Percentiles rank a stretch among this genome's conserved stretches.
Evolutionary conservation across 2,888 invertebrate genomes (phyloP).

Genomic region (Drosophila fulvimacula): DNA sequence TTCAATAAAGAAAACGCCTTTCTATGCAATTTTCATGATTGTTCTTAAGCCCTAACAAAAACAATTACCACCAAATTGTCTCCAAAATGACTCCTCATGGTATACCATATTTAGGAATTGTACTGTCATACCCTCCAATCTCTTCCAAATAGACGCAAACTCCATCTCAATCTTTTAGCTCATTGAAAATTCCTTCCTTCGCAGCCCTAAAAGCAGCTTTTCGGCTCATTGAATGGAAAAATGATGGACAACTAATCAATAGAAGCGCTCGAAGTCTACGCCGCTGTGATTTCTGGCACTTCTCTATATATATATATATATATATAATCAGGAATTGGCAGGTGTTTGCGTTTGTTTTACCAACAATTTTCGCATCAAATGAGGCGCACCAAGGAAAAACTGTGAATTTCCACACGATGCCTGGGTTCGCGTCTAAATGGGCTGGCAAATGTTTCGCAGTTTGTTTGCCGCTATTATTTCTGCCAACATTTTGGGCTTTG

Average conservation of each 20-base stretch:
- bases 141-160: neutral
- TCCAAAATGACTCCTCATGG: neutral
- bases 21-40: neutral
- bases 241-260: constrained; percentile 83
- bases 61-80: neutral
- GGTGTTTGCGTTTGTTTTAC: constrained; percentile 83
- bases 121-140: no score
- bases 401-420: neutral
- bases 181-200: neutral
- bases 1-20: neutral
- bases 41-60: neutral
- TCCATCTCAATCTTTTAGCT: neutral
- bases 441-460: constrained; percentile 75
- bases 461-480: constrained; percentile 55
- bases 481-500: no score
- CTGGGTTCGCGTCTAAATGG: constrained; percentile 30
- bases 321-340: constrained; percentile 55
- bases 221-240: constrained; percentile 82
- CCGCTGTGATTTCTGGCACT: constrained; percentile 10
- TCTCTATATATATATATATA: neutral
- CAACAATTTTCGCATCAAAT: constrained; percentile 81
- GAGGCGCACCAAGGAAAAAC: constrained; percentile 41
- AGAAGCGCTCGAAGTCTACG: constrained; percentile 18
- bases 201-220: neutral
- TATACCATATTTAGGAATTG: neutral